These are phyloP conservation scores for Lasioglossum calceatum DNA, from an alignment of 2,888 invertebrate genomes.

Conservation along the genomic window DNA sequence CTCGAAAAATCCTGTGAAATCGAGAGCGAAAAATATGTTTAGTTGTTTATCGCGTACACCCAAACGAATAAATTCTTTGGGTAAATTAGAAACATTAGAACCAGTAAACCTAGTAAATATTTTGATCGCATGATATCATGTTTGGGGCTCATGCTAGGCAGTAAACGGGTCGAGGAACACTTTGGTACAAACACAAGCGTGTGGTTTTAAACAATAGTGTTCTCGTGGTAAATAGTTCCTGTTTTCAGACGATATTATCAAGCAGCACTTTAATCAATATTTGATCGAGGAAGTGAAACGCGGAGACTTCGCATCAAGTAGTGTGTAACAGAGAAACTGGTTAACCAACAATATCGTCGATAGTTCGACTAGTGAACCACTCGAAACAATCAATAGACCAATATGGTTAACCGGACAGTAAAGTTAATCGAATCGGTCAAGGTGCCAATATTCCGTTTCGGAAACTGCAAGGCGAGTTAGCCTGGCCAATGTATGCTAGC, in stretches of 20 bases:
- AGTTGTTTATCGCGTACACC: neutral
- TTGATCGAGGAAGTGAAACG: neutral
- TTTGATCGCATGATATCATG: neutral
- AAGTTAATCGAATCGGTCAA: conserved; percentile 54
- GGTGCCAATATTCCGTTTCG: conserved; percentile 35
- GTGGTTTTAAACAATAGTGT: neutral
- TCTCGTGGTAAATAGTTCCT: neutral
- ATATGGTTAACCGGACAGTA: conserved; percentile 46
- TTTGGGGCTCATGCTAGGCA: neutral
- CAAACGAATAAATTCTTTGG: too few relatives aligned
- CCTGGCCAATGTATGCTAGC: neutral
- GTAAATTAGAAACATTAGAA: too few relatives aligned
- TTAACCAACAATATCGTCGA: conserved; percentile 38
- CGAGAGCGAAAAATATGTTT: neutral
- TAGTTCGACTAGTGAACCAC: conserved; percentile 33
- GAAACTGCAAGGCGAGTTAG: conserved; percentile 8
- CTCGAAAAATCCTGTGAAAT: neutral
- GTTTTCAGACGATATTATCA: neutral
- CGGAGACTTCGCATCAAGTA: neutral
- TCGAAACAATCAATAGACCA: conserved; percentile 54
- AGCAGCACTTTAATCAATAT: neutral
- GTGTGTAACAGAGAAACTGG: conserved; percentile 29
- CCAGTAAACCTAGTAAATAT: too few relatives aligned
- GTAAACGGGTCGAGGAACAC: too few relatives aligned
- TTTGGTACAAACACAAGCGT: neutral